These are phyloP conservation scores for Palythoa grandis DNA, from an alignment of 92 coral and sea anemone genomes.

Conservation along the genomic window DNA sequence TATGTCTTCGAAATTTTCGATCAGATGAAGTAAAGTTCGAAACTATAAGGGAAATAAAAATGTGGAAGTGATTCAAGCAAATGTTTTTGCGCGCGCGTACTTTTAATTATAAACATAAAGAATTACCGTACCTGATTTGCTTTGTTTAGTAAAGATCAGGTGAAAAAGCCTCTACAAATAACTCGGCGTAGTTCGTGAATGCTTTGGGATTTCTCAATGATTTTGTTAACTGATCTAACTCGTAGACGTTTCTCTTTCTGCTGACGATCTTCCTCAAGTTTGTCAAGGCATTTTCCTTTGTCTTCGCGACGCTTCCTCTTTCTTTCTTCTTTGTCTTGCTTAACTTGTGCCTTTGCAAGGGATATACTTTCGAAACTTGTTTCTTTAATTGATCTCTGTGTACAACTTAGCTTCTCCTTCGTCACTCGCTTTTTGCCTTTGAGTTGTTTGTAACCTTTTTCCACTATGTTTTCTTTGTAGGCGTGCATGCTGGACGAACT, in stretches of 20 bases:
- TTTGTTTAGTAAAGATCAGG: background rate
- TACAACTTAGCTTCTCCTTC: background rate
- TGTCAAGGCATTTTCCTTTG: background rate
- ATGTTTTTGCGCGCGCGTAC: background rate
- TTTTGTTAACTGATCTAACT: background rate
- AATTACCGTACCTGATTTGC: background rate
- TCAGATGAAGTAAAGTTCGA: too few relatives aligned
- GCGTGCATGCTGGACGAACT: slow-evolving; percentile 7
- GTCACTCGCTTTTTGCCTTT: slow-evolving; percentile 25
- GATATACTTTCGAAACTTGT: background rate
- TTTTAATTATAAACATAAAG: background rate
- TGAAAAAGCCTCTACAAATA: background rate
- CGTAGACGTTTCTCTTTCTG: slow-evolving; percentile 21
- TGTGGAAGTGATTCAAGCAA: background rate
- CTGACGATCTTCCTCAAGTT: background rate
- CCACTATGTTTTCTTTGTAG: slow-evolving; percentile 30
- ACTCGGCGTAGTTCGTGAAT: background rate
- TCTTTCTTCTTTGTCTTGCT: background rate
- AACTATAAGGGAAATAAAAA: too few relatives aligned
- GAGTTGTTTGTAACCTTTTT: background rate
- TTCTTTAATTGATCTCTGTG: background rate
- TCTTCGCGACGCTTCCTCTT: background rate
- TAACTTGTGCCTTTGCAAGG: background rate
- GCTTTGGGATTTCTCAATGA: background rate
- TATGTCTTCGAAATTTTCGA: too few relatives aligned